phyloP scores from a whole-genome alignment of 2,113 vertebrate genomes.

The Bungarus multicinctus region DNA sequence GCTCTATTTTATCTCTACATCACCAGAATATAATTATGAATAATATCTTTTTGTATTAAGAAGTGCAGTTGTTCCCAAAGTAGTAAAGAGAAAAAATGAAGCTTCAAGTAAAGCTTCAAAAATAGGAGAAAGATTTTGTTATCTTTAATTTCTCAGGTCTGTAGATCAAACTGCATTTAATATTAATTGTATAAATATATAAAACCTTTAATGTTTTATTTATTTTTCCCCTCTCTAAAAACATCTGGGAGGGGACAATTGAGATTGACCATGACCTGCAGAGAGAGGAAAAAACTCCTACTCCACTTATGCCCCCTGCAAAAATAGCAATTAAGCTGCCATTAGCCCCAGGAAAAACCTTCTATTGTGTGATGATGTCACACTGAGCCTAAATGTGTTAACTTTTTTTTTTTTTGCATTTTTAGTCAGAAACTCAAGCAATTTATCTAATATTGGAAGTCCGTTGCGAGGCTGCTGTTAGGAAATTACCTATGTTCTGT shows the following conservation, averaged over 20 bases:
- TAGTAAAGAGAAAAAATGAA: background rate
- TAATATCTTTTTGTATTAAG: conserved; percentile 2
- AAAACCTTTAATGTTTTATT: background rate
- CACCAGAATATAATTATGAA: background rate
- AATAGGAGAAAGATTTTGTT: background rate
- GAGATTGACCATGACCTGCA: background rate
- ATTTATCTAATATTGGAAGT: background rate
- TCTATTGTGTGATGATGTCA: background rate
- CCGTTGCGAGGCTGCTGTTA: background rate
- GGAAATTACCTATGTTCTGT: background rate
- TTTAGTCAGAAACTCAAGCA: background rate
- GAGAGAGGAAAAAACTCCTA: background rate
- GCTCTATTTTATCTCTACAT: conserved; percentile 7
- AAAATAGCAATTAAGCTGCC: background rate
- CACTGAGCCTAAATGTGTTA: background rate
- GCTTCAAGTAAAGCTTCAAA: background rate
- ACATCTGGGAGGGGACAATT: background rate
- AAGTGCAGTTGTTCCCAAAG: conserved; percentile 8
- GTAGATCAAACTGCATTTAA: background rate
- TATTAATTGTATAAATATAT: background rate
- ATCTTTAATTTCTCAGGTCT: background rate
- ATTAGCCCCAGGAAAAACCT: background rate
- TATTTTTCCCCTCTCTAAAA: background rate
- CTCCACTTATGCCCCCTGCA: background rate
- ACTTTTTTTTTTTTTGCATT: background rate